phyloP scores from a whole-genome alignment of 2,797 vertebrate genomes.

The Accipiter superciliosus region DNA sequence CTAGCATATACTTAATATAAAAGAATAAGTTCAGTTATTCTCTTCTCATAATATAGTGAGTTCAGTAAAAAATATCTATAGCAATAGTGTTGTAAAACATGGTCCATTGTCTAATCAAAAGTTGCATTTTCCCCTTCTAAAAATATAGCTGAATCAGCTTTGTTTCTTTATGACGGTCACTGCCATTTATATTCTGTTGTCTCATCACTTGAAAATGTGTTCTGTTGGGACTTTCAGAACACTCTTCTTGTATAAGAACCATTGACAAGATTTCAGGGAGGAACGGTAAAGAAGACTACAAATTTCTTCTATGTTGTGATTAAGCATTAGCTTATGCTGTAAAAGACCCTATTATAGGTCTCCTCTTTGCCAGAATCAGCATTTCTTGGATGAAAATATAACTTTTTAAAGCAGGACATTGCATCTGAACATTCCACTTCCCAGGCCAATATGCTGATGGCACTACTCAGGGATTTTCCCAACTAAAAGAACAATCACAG shows the following conservation, averaged over 20 bases:
- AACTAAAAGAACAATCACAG: background rate
- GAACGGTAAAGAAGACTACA: background rate
- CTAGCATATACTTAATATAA: background rate
- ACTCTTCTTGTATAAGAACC: background rate
- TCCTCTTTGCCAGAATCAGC: background rate
- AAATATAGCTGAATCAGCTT: background rate
- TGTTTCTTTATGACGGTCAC: background rate
- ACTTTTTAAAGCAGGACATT: background rate
- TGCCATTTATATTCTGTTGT: background rate
- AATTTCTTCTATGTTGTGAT: background rate
- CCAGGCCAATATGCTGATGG: background rate
- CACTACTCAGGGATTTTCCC: background rate
- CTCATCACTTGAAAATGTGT: background rate
- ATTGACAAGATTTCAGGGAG: background rate
- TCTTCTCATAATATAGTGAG: background rate
- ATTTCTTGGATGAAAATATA: background rate
- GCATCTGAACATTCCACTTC: background rate
- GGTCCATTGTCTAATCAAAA: background rate
- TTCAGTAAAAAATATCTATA: background rate
- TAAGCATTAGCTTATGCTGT: background rate
- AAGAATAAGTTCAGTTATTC: background rate
- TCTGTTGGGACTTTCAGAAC: background rate
- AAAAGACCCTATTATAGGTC: background rate
- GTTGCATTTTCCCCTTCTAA: background rate
- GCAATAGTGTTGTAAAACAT: background rate